Percentiles rank a stretch among this genome's conserved stretches.
Conservation (phyloP, 2,113 vertebrate species). For the Sebastes fasciatus region DNA sequence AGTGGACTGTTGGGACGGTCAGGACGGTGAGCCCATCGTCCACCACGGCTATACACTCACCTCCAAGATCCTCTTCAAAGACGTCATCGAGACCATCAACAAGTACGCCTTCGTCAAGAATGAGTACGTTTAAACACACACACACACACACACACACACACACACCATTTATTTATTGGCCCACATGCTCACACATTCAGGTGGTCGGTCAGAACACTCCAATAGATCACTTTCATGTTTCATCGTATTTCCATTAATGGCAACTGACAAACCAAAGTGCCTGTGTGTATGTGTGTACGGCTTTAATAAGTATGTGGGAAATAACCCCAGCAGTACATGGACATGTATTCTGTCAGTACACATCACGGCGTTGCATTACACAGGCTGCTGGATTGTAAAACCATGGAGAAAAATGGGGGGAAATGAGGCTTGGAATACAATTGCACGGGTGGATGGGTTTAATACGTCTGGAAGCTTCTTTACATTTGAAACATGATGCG, state of each 20-base stretch:
- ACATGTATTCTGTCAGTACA: not conserved
- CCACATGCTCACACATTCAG: not conserved
- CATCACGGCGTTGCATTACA: conserved; percentile 1
- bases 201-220: not conserved
- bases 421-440: conserved; percentile 14
- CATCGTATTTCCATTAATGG: not conserved
- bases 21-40: conserved; percentile 91
- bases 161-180: not conserved
- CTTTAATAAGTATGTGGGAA: not conserved
- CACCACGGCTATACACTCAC: conserved; percentile 98
- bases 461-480: not conserved
- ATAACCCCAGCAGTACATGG: not conserved
- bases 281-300: not conserved
- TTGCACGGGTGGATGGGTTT: not conserved
- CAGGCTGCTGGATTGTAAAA: conserved; percentile 8
- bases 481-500: not conserved
- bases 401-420: not conserved
- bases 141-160: not conserved
- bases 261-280: no score
- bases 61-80: conserved; percentile 95
- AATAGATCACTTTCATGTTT: not conserved
- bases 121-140: conserved; percentile 86
- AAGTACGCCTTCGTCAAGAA: conserved; percentile 95
- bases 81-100: conserved; percentile 91
- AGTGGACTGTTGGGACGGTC: conserved; percentile 96